These are phyloP conservation scores for Rapana venosa DNA, from an alignment of 2,888 invertebrate species.

Conservation along the genomic window DNA sequence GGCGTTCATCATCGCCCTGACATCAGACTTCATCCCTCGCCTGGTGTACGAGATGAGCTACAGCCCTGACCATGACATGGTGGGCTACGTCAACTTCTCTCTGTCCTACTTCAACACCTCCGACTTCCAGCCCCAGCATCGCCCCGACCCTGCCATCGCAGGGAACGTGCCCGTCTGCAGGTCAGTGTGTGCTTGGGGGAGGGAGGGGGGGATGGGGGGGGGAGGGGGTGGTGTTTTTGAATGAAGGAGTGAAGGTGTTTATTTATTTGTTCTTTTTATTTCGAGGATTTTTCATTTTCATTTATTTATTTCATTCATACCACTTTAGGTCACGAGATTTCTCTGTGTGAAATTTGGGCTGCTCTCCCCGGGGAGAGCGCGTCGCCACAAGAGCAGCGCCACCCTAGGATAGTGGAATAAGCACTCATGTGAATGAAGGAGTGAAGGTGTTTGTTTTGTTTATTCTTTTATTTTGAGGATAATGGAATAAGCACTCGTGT, in stretches of 20 bases:
- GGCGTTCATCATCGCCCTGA: constrained; percentile 98
- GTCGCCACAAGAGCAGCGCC: background rate
- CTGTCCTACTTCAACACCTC: constrained; percentile 78
- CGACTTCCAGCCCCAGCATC: constrained; percentile 68
- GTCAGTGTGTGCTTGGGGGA: constrained; percentile 45
- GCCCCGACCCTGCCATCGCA: constrained; percentile 43
- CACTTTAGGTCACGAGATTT: no score
- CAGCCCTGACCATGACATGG: constrained; percentile 85
- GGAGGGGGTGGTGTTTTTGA: background rate
- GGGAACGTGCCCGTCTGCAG: constrained; percentile 68
- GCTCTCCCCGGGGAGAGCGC: no score
- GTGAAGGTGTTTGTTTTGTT: background rate
- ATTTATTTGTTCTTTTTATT: no score
- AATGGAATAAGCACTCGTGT: no score
- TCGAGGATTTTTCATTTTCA: no score
- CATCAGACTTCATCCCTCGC: constrained; percentile 96
- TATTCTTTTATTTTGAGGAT: no score
- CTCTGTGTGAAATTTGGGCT: no score
- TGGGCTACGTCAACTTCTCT: constrained; percentile 89
- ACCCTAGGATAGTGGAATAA: background rate
- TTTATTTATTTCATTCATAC: no score
- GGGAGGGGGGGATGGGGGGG: background rate
- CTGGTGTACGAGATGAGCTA: constrained; percentile 94
- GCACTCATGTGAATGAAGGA: background rate
- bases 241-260: background rate